These are phyloP conservation scores for Denticeps clupeoides DNA, from an alignment of 2,797 vertebrate species.

Conservation along the genomic window DNA sequence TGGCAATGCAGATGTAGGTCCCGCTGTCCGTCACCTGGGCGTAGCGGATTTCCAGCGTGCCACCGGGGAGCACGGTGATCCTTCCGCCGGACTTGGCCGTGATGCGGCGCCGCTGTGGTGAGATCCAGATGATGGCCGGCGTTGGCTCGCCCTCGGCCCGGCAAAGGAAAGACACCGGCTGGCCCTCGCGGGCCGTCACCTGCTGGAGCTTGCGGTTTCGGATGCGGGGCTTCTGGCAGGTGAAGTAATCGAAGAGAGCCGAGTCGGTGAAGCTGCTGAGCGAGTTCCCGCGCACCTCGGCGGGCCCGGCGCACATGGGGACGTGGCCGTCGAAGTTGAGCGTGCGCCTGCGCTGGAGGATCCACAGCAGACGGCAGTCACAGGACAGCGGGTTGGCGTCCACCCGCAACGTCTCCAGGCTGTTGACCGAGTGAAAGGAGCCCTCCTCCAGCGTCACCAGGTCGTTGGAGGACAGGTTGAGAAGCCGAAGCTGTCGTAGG, in stretches of 20 bases:
- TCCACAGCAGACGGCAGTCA: constrained; percentile 95
- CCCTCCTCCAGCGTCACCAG: constrained; percentile 86
- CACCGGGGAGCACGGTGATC: constrained; percentile 70
- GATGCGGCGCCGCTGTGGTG: constrained; percentile 79
- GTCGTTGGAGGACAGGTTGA: constrained; percentile 88
- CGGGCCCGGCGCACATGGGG: constrained; percentile 81
- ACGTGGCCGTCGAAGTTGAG: constrained; percentile 88
- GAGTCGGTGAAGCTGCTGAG: constrained; percentile 83
- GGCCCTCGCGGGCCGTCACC: constrained; percentile 69
- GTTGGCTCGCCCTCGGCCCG: constrained; percentile 84
- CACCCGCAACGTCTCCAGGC: constrained; percentile 85
- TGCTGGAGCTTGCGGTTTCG: constrained; percentile 86
- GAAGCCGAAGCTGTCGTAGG: constrained; percentile 82
- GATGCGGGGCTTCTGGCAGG: constrained; percentile 92
- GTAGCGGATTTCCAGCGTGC: constrained; percentile 83
- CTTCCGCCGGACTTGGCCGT: constrained; percentile 69
- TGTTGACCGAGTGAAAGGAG: constrained; percentile 91
- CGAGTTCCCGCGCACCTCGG: constrained; percentile 80
- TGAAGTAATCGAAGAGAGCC: constrained; percentile 88
- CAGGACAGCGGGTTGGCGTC: constrained; percentile 92
- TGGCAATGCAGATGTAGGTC: constrained; percentile 96
- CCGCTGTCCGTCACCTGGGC: constrained; percentile 85
- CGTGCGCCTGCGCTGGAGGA: constrained; percentile 87
- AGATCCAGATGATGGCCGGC: constrained; percentile 87
- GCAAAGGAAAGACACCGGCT: constrained; percentile 79